Base-by-base conservation (phyloP, 2,888 invertebrate species). In the Drosophila acutilabella region DNA sequence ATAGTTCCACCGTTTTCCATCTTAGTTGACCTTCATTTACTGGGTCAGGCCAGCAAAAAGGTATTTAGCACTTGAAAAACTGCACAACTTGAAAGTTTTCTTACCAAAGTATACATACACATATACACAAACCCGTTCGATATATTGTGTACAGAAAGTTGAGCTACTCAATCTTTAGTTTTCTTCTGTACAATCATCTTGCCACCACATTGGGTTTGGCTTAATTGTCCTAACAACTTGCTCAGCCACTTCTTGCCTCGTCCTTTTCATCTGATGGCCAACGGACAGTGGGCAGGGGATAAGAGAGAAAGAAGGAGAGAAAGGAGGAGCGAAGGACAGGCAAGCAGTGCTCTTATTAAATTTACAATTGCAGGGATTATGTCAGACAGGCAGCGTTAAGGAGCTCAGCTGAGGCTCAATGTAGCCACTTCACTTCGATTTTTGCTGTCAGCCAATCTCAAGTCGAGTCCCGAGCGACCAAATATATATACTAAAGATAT, bases 351-450 rank as follows among this genome's bases (percentile, higher is more conserved):
- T 77, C 78, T 82, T 80, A 80, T 90, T 89, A 81, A 85, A 81
- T 84, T 80, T 85, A 76, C 85, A 87, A 89, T 90, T 89, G 88
- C 79, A 77, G 76, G 89, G 89, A 88, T 89, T 90, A 85, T 88
- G 89, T 88, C 82, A 84, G 79, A 74, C 87, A 69, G 89, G 69
- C 84, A 74, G 75, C 77, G 80, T 75, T 87, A 84, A 90, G 88
- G 72, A 77, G 85, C 80, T 84, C 80, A 89, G 81, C 84, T 80
- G 68, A 60, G 81, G 87, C 82, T 88, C 84, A 83, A 69, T 71
- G 74, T 80, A 71, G 87, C 69, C 89, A 83, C 89, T 88, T 62
- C 64, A 73, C 65, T 88, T 88, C 83, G 89, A 83, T 83, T 88
- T 88, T 83, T 83, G 89, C 89, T 73, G 77, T 77, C 83, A 71